Base-by-base conservation (phyloP, 2,797 vertebrate genomes). In the Falco rusticolus region DNA sequence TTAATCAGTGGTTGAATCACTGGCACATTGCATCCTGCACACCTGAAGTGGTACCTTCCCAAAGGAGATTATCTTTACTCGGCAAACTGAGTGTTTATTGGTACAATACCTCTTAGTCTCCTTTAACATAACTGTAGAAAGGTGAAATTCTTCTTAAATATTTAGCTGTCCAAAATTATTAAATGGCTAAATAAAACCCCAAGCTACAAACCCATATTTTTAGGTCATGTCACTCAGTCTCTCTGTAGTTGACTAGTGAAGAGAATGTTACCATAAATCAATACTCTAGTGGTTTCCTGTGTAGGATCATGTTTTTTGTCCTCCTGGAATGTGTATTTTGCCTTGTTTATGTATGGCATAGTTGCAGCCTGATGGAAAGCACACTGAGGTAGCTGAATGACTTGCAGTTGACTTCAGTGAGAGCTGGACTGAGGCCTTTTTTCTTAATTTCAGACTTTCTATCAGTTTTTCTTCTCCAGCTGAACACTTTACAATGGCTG, bases 261-360 rank as follows among this genome's bases (percentile, higher is more conserved):
- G 71, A 34, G 39, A 39, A 26, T 14, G 43, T 68, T 47, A 54
- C 10, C 70, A 11, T 28, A 41, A 71, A 69, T 91, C 48, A 74
- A 18, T 20, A 17, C 33, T 51, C 6, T 6, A 47, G 69, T 7
- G 4, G 41, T 54, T 90, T 95, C 70, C 47, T 33, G 3, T 4
- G 21, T 65, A 96, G 64, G 57, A n/a, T 93, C 95, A 97, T 97
- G 96, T 94, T 96, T 97, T 97, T 97, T 97, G 96, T 97, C 95
- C 96, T 97, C 93, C 96, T 85, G 86, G 78, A 83, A 89, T 54
- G 76, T 64, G 33, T 45, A 47, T 91, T 93, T 90, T 77, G 75
- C 83, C 88, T 86, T 82, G 82, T 57, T 93, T 66, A 22, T 60
- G 48, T 69, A 78, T 88, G 90, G 60, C 87, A n/a, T 29, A 88